Conservation (phyloP, 1,140 invertebrate genomes). For the Uloborus diversus region DNA sequence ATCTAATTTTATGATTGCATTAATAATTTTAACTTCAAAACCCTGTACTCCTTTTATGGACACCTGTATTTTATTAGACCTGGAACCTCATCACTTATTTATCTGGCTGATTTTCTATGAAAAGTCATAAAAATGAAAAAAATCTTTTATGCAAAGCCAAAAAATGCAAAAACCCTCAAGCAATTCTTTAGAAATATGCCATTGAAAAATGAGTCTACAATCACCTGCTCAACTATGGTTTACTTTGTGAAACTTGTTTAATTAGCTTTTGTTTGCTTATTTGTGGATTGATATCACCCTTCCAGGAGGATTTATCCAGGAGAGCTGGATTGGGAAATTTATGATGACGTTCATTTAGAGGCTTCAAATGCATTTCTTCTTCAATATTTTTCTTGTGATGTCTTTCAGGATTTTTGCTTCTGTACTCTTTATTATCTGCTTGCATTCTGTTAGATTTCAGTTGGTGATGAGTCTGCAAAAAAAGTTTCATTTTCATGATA, state of each 20-base stretch:
- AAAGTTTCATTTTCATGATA: not conserved
- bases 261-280: conserved; percentile 19
- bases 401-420: conserved; percentile 29
- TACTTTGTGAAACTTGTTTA: conserved; percentile 19
- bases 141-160: too few species aligned
- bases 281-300: not conserved
- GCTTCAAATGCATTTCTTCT: conserved; percentile 48
- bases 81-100: too few species aligned
- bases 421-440: not conserved
- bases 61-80: too few species aligned
- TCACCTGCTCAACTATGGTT: too few species aligned
- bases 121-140: too few species aligned
- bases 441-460: not conserved
- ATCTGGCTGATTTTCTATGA: too few species aligned
- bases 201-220: too few species aligned
- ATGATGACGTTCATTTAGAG: conserved; percentile 38
- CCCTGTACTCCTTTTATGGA: too few species aligned
- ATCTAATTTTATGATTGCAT: too few species aligned
- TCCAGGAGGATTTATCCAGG: not conserved
- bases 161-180: too few species aligned
- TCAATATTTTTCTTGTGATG: conserved; percentile 44
- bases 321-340: conserved; percentile 44
- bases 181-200: too few species aligned
- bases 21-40: too few species aligned
- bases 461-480: not conserved